Evolutionary conservation across 2,888 invertebrate species (phyloP), one percentile per base, ranked within the genome.

Genomic region (Chrysolina americana): DNA sequence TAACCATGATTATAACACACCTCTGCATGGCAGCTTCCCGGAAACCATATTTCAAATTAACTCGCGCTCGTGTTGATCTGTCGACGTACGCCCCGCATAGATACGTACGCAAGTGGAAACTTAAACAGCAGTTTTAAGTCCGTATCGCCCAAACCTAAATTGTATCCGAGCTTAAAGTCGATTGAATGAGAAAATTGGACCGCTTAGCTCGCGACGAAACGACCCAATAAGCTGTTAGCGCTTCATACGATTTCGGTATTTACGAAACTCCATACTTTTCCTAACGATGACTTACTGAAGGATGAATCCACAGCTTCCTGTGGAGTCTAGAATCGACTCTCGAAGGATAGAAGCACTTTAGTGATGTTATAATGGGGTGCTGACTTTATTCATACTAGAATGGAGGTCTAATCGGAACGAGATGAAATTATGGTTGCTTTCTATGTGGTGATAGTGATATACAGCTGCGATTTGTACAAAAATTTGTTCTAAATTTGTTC

Each of bases 161-260:
- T 83, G 84, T 83, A 80, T 81, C 76, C 78, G 78, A 79, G 83
- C 83, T 85, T 83, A 82, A 77, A 81, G 82, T 80, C 85, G 85
- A 86, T 86, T 85, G 86, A 86, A 85, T 85, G 85, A 81, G 85
- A 86, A 86, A 86, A 86, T 86, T 86, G 85, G 83, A 78, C 81
- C 83, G 82, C 81, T 85, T 83, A 81, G 81, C 78, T 76, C 78
- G 78, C 80, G 78, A 81, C 80, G 77, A 81, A 85, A 86, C 83
- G 83, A 83, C 81, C 83, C 84, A 83, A 85, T 85, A 86, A 86
- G 84, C 83, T 82, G 81, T 84, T 84, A 85, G 76, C 78, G 81
- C 81, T 80, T 83, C 82, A 82, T 82, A 80, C 81, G 81, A 75
- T 78, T 74, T 74, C 74, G 76, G 77, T 79, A 78, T 76, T 73